Evolutionary conservation across 2,113 vertebrate genomes (phyloP), one percentile per base, ranked within the genome.

Genomic region (Parus major): DNA sequence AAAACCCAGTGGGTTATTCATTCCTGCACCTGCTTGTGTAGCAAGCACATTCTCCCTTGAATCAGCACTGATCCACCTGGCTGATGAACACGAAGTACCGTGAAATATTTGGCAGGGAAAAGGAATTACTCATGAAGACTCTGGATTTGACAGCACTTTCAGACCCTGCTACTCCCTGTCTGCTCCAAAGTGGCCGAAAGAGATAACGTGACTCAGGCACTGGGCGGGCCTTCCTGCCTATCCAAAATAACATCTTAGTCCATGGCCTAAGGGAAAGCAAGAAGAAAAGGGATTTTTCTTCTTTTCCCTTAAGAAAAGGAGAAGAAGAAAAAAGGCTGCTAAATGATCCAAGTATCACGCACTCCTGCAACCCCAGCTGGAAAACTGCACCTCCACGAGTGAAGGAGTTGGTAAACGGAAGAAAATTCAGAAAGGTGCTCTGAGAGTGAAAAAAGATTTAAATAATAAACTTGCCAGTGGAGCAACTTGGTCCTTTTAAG

Each of bases 1-100:
- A 87, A 93, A 91, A 39, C 57, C 44, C 78, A 92, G 56, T 4
- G 73, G 89, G 63, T 76, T 82, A 50, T 89, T 82, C 4, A 76
- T 69, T 92, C 86, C 81, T 93, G 81, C 91, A 95, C 91, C 87
- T 97, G 95, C 14, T 95, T 53, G 70, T 87, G 47, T 1, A 79
- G 65, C 36, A 61, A 73, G 69, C 70, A 86, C 79, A 71, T 60
- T 85, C 84, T 76, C 28, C 46, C 61, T 64, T 50, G 84, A 77
- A 85, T 92, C 88, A 92, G 89, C 75, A 59, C 84, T 50, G 70
- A 69, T 80, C 57, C 71, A 80, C 86, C 79, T 92, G 82, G 86
- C 71, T 81, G 78, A 73, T 50, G 70, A 92, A 44, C 2, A 1
- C 47, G 10, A 7, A 41, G 65, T 7, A 23, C 60, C 39, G 1